Evolutionary conservation across 23 tunicate species (phyloP), one percentile per base, ranked within the genome.

Genomic region (Ciona savignyi): DNA sequence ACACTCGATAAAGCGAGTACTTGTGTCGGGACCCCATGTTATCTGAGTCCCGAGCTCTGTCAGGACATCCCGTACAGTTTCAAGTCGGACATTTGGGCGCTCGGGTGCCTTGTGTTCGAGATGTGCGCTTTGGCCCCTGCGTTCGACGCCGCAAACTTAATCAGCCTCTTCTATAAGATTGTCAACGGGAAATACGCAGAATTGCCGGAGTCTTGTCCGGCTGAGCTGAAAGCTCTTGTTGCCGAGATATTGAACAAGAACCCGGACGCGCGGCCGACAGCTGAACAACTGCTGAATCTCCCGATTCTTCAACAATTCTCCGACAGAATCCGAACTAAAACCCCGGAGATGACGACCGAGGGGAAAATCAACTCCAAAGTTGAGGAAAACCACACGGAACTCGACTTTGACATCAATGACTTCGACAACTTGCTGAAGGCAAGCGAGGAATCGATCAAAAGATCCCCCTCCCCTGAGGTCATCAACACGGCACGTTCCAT

Each of bases 11-110:
- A 85, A 65, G 97, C 97, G 25, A 80, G 65, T 51, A 90, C 97
- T n/a, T 90, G 97, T 67, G 97, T 90, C 28, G 97, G 97, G 29
- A 90, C 97, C 25, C 97, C 97, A 1, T 90, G 97, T 30, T 90
- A 90, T 51, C 81, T 90, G 3, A 90, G 97, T 66, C 97, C 97
- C 0, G 97, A 90, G 51, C 75, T 90, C 2, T 90, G 97, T 63
- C 85, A 90, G 74, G 97, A 90, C 74, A 83, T 90, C 32, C 97
- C 97, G 23, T 90, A 90, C 82, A 83, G 73, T 79, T 90, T 80
- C 72, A 90, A 90, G 73, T 90, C 97, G 1, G 97, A 90, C 72
- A 73, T 90, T n/a, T 90, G 97, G 97, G 97, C 97, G 1, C 74
- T 90, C 28, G 97, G 97, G 11, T 90, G 97, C 51, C 51, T 90